Base-by-base conservation (phyloP, 35 echinoderm and acorn worm species). In the Apostichopus japonicus region DNA sequence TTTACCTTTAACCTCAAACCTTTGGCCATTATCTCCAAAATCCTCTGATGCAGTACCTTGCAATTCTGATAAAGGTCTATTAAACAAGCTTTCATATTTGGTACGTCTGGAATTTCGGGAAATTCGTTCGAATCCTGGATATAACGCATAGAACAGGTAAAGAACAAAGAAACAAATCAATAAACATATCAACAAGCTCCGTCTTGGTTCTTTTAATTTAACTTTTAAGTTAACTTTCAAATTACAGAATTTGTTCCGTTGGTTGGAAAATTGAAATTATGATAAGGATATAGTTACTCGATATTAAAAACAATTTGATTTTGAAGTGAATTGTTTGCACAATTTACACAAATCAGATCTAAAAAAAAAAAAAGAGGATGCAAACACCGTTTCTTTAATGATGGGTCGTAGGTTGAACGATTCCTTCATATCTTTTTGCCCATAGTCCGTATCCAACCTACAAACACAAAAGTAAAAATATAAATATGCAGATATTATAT, bases 11-110 rank as follows among this genome's bases (percentile, higher is more conserved):
- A 67, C 23, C 93, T 80, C 3, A 96, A 75, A 62, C 93, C 94
- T 91, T 90, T 88, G n/a, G 57, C 93, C 83, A 98, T 96, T n/a
- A 98, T 87, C 56, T 98, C 97, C 17, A 98, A 62, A 19, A 98
- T 78, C 70, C 92, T 92, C 4, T 96, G 51, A 93, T 95, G 87
- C 14, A 98, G 88, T 33, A 7, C 27, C 25, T 76, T 83, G 62
- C 96, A 97, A 27, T 73, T 11, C 22, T 75, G 19, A 73, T 84
- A 97, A 3, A 97, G 82, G 53, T 58, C 81, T 1, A 21, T 4
- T 1, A 84, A 22, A 14, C 54, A 16, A 11, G 54, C 6, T 84
- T 84, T 84, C 81, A 84, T 84, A 53, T 80, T 54, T 55, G 91
- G 24, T 16, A 83, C 55, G 25, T 80, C 52, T n/a, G 23, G 1